Evolutionary conservation across 2,888 invertebrate species (phyloP).

Genomic region (Zhuqinia jingwanae): DNA sequence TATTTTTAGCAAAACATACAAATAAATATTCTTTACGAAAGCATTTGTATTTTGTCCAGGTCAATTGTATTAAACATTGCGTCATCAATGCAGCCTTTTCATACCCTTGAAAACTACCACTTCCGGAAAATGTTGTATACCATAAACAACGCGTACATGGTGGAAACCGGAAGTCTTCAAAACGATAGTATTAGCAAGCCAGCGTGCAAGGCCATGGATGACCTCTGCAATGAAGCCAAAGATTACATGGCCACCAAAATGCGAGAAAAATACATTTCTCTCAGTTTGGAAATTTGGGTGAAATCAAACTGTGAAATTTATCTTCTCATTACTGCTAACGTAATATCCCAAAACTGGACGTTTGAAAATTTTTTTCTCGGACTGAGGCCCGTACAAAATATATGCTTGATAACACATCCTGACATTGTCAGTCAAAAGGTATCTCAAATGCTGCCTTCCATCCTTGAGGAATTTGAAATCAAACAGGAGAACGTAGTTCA

Average conservation of each 20-base stretch:
- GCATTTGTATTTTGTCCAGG: too few species aligned
- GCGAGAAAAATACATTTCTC: constrained; percentile 8
- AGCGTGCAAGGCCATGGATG: constrained; percentile 49
- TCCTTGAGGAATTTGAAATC: constrained; percentile 44
- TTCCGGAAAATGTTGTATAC: constrained; percentile 61
- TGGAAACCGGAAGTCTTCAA: constrained; percentile 17
- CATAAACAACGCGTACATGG: constrained; percentile 51
- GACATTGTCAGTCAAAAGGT: constrained; percentile 21
- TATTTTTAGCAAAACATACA: too few species aligned
- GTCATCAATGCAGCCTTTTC: constrained; percentile 62
- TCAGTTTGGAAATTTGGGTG: constrained; percentile 44
- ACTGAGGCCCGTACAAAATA: not conserved
- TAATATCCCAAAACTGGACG: constrained; percentile 24
- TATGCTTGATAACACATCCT: not conserved
- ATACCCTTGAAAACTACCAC: constrained; percentile 49
- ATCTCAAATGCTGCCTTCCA: not conserved
- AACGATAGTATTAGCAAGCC: constrained; percentile 28
- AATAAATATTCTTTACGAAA: too few species aligned
- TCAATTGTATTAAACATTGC: constrained; percentile 62
- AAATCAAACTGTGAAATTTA: constrained; percentile 20
- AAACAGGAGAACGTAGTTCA: constrained; percentile 4
- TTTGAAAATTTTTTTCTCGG: constrained; percentile 40
- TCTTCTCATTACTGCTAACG: constrained; percentile 23
- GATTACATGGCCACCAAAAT: constrained; percentile 7
- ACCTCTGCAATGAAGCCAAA: constrained; percentile 58